Percentiles rank a stretch among this genome's conserved stretches.
Conservation (phyloP, 2,797 vertebrate genomes). For the Leucoraja ocellata region DNA sequence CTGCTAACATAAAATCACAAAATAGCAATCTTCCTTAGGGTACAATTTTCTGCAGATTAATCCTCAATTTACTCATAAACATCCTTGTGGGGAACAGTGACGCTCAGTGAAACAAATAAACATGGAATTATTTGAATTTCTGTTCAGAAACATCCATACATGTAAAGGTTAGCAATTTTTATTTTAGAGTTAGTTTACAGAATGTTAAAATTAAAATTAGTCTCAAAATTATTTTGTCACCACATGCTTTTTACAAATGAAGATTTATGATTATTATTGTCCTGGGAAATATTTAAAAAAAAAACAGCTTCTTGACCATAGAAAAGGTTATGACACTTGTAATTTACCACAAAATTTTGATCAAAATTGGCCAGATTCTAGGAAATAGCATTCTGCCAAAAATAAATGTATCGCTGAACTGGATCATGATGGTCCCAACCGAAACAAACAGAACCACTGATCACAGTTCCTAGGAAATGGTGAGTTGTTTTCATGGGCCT, state of each 20-base stretch:
- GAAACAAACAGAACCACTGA: too few relatives aligned
- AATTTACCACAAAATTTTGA: slow-evolving; percentile 54
- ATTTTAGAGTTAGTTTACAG: slow-evolving; percentile 47
- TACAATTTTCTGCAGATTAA: background rate
- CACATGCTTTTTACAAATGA: slow-evolving; percentile 63
- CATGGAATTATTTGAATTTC: background rate
- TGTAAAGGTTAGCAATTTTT: slow-evolving; percentile 54
- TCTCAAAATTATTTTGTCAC: slow-evolving; percentile 52
- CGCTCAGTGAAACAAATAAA: background rate
- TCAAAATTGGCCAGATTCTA: slow-evolving; percentile 64
- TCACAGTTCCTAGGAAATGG: too few relatives aligned
- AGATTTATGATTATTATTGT: slow-evolving; percentile 61
- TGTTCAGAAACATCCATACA: slow-evolving; percentile 48
- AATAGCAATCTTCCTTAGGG: slow-evolving; percentile 10
- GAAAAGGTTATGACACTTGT: slow-evolving; percentile 52
- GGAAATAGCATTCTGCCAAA: slow-evolving; percentile 56
- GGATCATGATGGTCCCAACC: too few relatives aligned
- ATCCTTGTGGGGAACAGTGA: background rate
- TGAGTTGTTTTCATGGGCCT: too few relatives aligned
- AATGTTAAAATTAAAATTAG: slow-evolving; percentile 51
- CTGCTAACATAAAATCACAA: slow-evolving; percentile 6
- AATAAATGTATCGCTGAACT: slow-evolving; percentile 55
- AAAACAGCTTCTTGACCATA: slow-evolving; percentile 56
- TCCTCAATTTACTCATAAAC: background rate
- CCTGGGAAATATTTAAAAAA: slow-evolving; percentile 67